Conservation (phyloP, 2,797 vertebrate species). For the Centroberyx gerrardi region DNA sequence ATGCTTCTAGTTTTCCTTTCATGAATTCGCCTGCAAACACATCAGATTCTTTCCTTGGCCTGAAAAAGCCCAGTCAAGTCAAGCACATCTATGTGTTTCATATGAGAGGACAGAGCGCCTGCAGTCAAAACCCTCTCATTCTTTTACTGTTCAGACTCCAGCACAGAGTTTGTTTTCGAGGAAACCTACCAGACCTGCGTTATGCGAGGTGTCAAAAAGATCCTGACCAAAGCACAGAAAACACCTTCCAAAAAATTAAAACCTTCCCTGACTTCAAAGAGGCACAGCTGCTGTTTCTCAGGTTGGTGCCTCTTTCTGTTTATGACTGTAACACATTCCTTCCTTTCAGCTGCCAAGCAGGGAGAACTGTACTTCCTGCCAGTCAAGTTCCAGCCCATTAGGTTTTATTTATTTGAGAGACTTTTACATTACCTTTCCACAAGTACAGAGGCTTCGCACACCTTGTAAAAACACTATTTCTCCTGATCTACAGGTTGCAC, state of each 20-base stretch:
- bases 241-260: conserved; percentile 88
- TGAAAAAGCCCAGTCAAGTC: neutral
- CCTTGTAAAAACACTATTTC: conserved; percentile 14
- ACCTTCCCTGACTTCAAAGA: conserved; percentile 88
- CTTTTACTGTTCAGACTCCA: conserved; percentile 82
- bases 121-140: neutral
- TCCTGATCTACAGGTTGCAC: conserved; percentile 89
- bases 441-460: neutral
- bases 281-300: conserved; percentile 93
- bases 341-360: neutral
- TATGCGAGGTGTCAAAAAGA: conserved; percentile 88
- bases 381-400: conserved; percentile 10
- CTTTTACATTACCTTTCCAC: conserved; percentile 11
- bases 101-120: neutral
- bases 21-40: neutral
- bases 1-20: neutral
- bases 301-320: conserved; percentile 81
- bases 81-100: neutral
- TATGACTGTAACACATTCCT: conserved; percentile 49
- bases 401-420: conserved; percentile 27
- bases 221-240: conserved; percentile 88
- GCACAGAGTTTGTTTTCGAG: conserved; percentile 92
- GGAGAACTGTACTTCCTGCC: conserved; percentile 29
- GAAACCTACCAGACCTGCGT: conserved; percentile 93
- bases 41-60: neutral